phyloP scores from a whole-genome alignment of 2,113 vertebrate genomes.

The Neopipo cinnamomea region DNA sequence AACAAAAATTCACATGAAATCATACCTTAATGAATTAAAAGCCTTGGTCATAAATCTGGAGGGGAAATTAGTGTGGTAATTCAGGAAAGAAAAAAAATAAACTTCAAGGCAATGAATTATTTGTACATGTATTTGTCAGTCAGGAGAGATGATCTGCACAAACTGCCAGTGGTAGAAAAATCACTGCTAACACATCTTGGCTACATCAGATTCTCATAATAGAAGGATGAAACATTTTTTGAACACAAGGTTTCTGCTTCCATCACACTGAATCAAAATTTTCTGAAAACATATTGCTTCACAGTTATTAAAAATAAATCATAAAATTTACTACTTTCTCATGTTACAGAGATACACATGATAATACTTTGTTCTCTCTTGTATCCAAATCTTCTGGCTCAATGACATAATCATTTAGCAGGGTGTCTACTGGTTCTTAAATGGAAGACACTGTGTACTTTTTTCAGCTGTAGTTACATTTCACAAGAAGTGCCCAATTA shows the following conservation, averaged over 20 bases:
- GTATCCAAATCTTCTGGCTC: background rate
- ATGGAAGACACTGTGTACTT: constrained; percentile 27
- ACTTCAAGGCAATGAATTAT: background rate
- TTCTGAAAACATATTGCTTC: constrained; percentile 47
- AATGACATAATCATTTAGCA: constrained; percentile 25
- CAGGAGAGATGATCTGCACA: background rate
- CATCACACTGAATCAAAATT: background rate
- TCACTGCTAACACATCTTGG: background rate
- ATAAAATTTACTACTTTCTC: constrained; percentile 10
- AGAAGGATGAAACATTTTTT: background rate
- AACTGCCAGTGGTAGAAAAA: background rate
- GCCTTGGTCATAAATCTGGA: background rate
- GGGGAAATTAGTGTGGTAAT: background rate
- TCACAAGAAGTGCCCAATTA: background rate
- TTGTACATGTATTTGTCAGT: background rate
- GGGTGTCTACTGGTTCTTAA: constrained; percentile 16
- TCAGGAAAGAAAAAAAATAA: background rate
- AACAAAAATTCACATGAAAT: background rate
- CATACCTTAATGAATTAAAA: background rate
- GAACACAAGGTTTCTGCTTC: background rate
- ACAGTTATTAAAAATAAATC: constrained; percentile 44
- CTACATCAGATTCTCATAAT: background rate
- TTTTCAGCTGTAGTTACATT: constrained; percentile 7
- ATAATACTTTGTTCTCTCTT: constrained; percentile 23
- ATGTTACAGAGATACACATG: background rate